Evolutionary conservation across 64 coral and sea anemone genomes (phyloP).

Genomic region (Porites lutea): DNA sequence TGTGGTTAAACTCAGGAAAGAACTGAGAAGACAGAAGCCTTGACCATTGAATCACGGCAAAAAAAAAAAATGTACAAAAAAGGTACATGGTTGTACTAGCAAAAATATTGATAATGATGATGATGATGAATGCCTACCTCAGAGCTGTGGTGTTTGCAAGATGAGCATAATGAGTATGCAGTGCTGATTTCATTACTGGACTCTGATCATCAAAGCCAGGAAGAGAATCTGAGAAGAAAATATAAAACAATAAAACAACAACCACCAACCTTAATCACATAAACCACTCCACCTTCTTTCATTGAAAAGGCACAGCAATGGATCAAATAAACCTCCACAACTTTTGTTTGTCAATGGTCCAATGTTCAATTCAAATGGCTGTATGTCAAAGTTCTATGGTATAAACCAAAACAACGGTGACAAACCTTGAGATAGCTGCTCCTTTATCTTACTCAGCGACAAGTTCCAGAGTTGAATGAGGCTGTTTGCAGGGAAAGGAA

Average conservation of each 20-base stretch:
- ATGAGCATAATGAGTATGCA: constrained; percentile 60
- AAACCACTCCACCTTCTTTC: no score
- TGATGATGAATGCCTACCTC: constrained; percentile 5
- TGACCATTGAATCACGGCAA: no score
- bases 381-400: background rate
- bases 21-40: no score
- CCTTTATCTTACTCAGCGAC: constrained; percentile 44
- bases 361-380: no score
- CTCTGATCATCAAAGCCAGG: constrained; percentile 50
- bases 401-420: no score
- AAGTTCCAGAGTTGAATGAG: constrained; percentile 78
- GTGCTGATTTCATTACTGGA: constrained; percentile 44
- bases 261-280: background rate
- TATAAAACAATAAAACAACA: background rate
- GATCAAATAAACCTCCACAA: no score
- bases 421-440: constrained; percentile 62
- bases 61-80: no score
- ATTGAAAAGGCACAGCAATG: no score
- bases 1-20: no score
- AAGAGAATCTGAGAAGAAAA: constrained; percentile 23
- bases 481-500: background rate
- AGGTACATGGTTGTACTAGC: no score
- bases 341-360: no score
- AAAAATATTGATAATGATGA: no score
- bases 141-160: constrained; percentile 41